These are phyloP conservation scores for Drosophila lacertosa DNA, from an alignment of 1,140 invertebrate species.

Conservation along the genomic window DNA sequence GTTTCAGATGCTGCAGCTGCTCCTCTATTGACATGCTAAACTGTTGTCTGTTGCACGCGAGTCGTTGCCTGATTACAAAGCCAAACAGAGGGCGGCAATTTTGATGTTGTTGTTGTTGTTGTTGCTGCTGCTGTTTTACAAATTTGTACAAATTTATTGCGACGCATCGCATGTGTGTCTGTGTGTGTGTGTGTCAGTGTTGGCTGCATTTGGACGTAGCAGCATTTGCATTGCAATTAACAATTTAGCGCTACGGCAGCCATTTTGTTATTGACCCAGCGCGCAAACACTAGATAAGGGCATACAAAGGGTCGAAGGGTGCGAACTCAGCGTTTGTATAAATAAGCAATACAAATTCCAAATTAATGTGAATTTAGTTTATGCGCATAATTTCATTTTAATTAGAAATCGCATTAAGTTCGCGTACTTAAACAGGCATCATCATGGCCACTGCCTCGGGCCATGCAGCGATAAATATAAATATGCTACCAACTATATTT, in stretches of 20 bases:
- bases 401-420: slow-evolving; percentile 59
- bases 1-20: slow-evolving; percentile 7
- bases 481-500: slow-evolving; percentile 63
- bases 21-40: slow-evolving; percentile 56
- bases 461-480: slow-evolving; percentile 74
- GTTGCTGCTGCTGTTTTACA: slow-evolving; percentile 33
- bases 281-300: slow-evolving; percentile 6
- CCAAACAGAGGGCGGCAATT: slow-evolving; percentile 21
- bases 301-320: neutral
- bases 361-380: slow-evolving; percentile 71
- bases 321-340: neutral
- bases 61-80: slow-evolving; percentile 26
- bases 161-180: slow-evolving; percentile 16
- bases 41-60: slow-evolving; percentile 40
- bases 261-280: slow-evolving; percentile 56
- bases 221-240: slow-evolving; percentile 68
- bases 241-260: slow-evolving; percentile 65
- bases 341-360: slow-evolving; percentile 44
- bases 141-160: slow-evolving; percentile 76
- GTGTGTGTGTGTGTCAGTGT: neutral
- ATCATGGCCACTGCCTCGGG: slow-evolving; percentile 38
- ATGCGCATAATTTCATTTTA: slow-evolving; percentile 74
- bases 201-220: neutral
- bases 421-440: slow-evolving; percentile 10
- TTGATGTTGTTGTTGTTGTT: slow-evolving; percentile 11